Evolutionary conservation across 2,113 vertebrate species (phyloP).

Genomic region (Numida meleagris): DNA sequence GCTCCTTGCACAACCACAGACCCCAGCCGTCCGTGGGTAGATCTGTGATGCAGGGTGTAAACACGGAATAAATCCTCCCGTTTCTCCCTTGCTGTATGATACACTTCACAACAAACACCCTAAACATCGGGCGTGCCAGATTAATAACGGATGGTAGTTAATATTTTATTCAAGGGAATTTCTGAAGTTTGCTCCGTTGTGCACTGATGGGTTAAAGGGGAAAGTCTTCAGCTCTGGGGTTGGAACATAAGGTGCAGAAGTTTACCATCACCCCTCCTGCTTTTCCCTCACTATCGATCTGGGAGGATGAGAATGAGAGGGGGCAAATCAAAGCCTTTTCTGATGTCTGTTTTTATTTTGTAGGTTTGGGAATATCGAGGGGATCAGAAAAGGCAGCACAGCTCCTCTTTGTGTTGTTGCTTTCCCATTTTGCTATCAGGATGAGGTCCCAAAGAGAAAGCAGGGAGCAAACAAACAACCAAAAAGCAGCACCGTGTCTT

Average conservation of each 20-base stretch:
- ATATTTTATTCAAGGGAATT: not conserved
- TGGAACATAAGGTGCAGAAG: not conserved
- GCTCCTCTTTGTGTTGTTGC: not conserved
- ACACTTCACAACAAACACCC: not conserved
- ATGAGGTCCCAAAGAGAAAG: not conserved
- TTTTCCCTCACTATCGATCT: not conserved
- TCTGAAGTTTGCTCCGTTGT: not conserved
- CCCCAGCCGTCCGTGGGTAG: accelerated
- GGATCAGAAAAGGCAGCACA: not conserved
- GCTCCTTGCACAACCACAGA: accelerated
- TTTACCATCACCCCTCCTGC: not conserved
- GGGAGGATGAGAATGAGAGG: not conserved
- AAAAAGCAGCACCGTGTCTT: not conserved
- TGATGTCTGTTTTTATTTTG: not conserved
- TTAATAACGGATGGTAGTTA: not conserved
- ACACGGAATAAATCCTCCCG: not conserved
- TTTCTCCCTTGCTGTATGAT: not conserved
- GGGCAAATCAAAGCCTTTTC: not conserved
- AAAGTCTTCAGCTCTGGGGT: not conserved
- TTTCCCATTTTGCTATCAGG: not conserved
- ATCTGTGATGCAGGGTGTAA: not conserved
- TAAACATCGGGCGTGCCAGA: not conserved
- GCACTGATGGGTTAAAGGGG: not conserved
- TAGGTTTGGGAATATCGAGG: not conserved
- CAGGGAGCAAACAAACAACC: not conserved